A percentile compares a stretch with the other conserved stretches of the same genome.
phyloP scores from a whole-genome alignment of 2,797 vertebrate species.

The Aratinga solstitialis region DNA sequence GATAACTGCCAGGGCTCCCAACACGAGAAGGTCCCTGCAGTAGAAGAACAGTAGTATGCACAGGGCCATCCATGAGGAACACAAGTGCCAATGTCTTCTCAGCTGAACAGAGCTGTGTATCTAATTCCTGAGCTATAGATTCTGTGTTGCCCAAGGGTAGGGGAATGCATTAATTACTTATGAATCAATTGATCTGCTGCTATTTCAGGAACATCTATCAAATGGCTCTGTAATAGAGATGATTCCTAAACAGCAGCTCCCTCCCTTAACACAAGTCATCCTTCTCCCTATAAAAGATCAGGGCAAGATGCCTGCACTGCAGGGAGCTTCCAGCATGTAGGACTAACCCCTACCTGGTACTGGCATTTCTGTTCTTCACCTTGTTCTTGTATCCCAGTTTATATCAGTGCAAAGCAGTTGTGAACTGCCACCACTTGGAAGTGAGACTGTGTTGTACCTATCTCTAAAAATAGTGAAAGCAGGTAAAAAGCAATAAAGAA shows the following conservation, averaged over 20 bases:
- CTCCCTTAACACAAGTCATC: not conserved
- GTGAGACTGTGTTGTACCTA: not conserved
- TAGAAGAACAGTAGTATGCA: not conserved
- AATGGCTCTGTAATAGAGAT: constrained; percentile 11
- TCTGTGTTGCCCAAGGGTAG: not conserved
- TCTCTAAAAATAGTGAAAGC: not conserved
- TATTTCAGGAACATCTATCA: constrained; percentile 37
- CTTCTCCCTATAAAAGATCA: not conserved
- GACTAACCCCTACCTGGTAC: not conserved
- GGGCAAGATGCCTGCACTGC: not conserved
- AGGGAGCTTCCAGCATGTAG: not conserved
- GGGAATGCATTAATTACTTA: constrained; percentile 53
- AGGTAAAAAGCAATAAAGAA: not conserved
- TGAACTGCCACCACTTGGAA: not conserved
- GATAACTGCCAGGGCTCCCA: not conserved
- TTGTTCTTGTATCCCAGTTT: not conserved
- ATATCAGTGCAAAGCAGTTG: not conserved
- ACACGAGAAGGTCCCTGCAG: not conserved
- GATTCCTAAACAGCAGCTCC: not conserved
- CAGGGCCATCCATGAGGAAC: not conserved
- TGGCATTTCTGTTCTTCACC: not conserved
- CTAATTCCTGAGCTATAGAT: constrained; percentile 9
- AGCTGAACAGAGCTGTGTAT: not conserved
- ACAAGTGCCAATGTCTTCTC: not conserved
- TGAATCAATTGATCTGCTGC: constrained; percentile 57